Evolutionary conservation across 2,113 vertebrate genomes (phyloP), one percentile per base, ranked within the genome.

Genomic region (Ictidomys tridecemlineatus): DNA sequence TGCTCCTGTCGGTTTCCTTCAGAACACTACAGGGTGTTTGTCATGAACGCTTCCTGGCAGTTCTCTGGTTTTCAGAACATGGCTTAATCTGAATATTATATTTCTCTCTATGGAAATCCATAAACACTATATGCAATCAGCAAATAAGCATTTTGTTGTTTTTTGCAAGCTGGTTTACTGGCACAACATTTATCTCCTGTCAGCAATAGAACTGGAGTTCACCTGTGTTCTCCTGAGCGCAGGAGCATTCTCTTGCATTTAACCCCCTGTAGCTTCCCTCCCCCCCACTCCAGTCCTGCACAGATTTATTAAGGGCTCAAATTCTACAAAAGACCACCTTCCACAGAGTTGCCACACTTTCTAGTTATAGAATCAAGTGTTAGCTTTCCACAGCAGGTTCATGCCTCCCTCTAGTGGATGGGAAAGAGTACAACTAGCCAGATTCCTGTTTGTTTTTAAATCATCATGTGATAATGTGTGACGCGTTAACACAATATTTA

Each of bases 321-420:
- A 82, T 34, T 85, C 80, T 80, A 30, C 30, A 28, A 61, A 94
- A 24, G 37, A 37, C 12, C 53, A 42, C 24, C 6, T 30, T 51
- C 85, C 73, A 3, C 6, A 32, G 24, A 28, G 1, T 70, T 86
- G 74, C n/a, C 70, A 82, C 61, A n/a, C 53, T 84, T 96, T 86
- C 70, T 17, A 70, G 28, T 69, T 39, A 53, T 24, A 79, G 73
- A 39, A n/a, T 8, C 13, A 79, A 70, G 34, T 10, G 2, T 72
- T 70, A 20, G 32, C 8, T 85, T 94, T 96, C 87, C 88, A 90
- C 24, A 80, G 70, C 65, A 89, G 78, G 63, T 56, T 96, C 53
- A 61, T 95, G 53, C 80, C 94, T 91, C 97, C 96, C 97, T 95
- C 97, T 97, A 95, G 95, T 94, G 97, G 97, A 85, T 39, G 4